Evolutionary conservation across 2,888 invertebrate species (phyloP), one percentile per base, ranked within the genome.

Genomic region (Nemoura dubitans): DNA sequence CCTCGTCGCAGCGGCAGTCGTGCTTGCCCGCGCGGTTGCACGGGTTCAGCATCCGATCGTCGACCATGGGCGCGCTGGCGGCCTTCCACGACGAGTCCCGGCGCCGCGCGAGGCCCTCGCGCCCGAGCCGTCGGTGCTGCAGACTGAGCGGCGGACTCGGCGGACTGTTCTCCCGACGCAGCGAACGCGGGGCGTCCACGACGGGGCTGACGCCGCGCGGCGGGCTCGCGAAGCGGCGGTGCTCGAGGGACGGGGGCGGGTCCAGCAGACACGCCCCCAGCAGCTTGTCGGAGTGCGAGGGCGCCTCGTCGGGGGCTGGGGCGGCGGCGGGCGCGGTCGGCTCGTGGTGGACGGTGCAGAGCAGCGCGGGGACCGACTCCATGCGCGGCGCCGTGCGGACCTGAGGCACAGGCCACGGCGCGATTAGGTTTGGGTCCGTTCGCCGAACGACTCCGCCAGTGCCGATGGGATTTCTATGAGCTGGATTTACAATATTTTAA

Each of bases 11-110:
- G 86, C 93, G 94, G 91, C 96, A 96, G 88, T 95, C 95, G 90
- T 96, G 96, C 90, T 96, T 96, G 0, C 96, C 96, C 87, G 94
- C 95, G 89, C 95, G 94, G 89, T 94, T 95, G 91, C 96, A 96
- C 0, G 93, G 92, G 0, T 94, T 94, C 89, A 94, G 94, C 94
- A 96, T 94, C 88, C 96, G 92, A 89, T 96, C 96, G 90, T 96
- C 96, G 21, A 96, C 87, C 88, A 87, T 28, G 26, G 76, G 87
- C 21, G 14, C 36, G 3, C 7, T 80, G 59, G 81, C 84, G 7
- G 83, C 7, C 76, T 26, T n/a, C 76, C 25, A 76, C 21, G 43
- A 83, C 26, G 87, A 78, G 83, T 89, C 89, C 42, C 89, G 86
- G 14, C 88, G 87, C 26, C 88, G 86, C 86, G 89, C 88, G 87